These are phyloP conservation scores for Anhinga anhinga DNA, from an alignment of 2,113 vertebrate genomes.

Conservation along the genomic window DNA sequence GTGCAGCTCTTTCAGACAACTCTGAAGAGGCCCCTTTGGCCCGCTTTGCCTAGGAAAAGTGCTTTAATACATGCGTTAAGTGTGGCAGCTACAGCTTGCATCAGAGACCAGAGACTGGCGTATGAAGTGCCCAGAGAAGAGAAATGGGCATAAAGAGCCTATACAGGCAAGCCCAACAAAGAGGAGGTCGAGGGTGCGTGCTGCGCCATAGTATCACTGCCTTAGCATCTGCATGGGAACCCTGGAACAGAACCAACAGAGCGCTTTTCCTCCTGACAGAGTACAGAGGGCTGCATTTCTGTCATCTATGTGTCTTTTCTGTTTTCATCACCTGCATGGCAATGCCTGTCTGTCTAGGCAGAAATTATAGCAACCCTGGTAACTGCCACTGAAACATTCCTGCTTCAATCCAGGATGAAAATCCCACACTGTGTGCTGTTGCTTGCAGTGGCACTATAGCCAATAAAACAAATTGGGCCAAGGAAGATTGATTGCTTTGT, in stretches of 20 bases:
- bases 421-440: not conserved
- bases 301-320: not conserved
- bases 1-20: not conserved
- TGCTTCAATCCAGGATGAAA: not conserved
- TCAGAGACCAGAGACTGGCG: not conserved
- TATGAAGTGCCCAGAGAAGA: not conserved
- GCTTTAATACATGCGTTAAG: not conserved
- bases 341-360: not conserved
- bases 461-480: not conserved
- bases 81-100: not conserved
- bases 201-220: not conserved
- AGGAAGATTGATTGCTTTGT: not conserved
- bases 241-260: not conserved
- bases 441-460: not conserved
- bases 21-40: not conserved
- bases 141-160: not conserved
- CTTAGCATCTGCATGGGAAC: not conserved
- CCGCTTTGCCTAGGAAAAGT: not conserved
- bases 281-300: not conserved
- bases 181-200: fast-evolving
- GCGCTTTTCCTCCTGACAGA: not conserved
- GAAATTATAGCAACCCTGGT: not conserved
- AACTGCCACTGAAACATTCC: not conserved
- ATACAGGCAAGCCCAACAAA: fast-evolving
- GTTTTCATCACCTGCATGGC: not conserved